Conservation (phyloP, 2,797 vertebrate genomes). For the Eulemur albifrons region DNA sequence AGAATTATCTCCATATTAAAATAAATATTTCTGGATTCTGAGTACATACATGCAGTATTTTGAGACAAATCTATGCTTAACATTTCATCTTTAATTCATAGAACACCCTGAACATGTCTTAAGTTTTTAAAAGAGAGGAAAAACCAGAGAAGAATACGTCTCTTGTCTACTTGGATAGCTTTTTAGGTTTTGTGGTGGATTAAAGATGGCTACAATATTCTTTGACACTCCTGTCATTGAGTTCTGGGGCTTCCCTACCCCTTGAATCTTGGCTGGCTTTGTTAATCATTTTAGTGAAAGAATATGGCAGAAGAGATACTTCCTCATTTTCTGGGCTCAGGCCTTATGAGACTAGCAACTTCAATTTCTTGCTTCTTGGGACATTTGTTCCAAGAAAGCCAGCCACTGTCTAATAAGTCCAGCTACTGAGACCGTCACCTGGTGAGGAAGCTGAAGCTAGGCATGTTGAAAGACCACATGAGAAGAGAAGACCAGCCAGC, state of each 20-base stretch:
- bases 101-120: background rate
- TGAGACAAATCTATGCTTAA: background rate
- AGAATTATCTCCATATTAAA: background rate
- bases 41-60: background rate
- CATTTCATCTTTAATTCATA: background rate
- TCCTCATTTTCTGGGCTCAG: background rate
- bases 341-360: background rate
- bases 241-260: background rate
- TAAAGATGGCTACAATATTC: background rate
- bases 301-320: background rate
- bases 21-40: background rate
- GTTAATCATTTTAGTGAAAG: background rate
- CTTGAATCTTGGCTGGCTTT: background rate
- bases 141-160: background rate
- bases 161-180: background rate
- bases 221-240: background rate
- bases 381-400: background rate
- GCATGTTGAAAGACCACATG: background rate
- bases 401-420: background rate
- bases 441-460: background rate
- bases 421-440: fast-evolving
- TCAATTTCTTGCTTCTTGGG: background rate
- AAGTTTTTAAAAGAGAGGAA: background rate
- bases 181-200: background rate
- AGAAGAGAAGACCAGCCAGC: background rate